Base-by-base conservation (phyloP, 1,140 invertebrate genomes). In the Pogonomyrmex californicus region DNA sequence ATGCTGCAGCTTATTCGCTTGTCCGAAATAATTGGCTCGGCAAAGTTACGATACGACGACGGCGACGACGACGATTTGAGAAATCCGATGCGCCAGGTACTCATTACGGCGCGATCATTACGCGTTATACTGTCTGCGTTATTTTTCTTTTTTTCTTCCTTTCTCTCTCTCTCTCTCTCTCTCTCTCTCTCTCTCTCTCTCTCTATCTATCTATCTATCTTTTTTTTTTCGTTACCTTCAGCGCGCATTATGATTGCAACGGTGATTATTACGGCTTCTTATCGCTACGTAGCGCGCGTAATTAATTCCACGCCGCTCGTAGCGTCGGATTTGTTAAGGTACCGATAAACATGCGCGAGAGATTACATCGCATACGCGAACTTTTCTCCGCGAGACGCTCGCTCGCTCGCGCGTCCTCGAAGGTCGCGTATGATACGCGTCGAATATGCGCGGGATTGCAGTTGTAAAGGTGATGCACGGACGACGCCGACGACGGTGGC, bases 301-400 rank as follows among this genome's bases (percentile, higher is more conserved):
- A 83, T 83, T 83, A 83, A 83, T 83, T 83, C 68, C 68, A 60
- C 41, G 79, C 51, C 66, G 54, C 79, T 83, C 79, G 79, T 75
- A 83, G n/a, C 68, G 54, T 75, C 44, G 54, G 68, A 83, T 83
- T 83, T 83, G 68, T 75, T 73, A 75, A 83, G 54, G 44, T 83
- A 75, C 54, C 79, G 68, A 83, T 83, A 83, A 83, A 83, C 79
- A 83, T 41, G 68, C 68, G 68, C 58, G 56, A 73, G 79, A 73
- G 68, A 83, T 83, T 83, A 60, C 68, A 62, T 75, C 79, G 79
- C 66, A 38, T 49, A 41, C 44, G 38, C 54, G 33, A n/a, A 63
- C 77, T 73, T 60, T 73, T 54, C 30, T 30, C 9, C 38, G 58
- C 33, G 54, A 41, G 78, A 44, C 23, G 23, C 23, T 23, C 23